A percentile compares a stretch with the other conserved stretches of the same genome.
Evolutionary conservation across 35 echinoderm and acorn worm species (phyloP).

Genomic region (Chiridota heheva): DNA sequence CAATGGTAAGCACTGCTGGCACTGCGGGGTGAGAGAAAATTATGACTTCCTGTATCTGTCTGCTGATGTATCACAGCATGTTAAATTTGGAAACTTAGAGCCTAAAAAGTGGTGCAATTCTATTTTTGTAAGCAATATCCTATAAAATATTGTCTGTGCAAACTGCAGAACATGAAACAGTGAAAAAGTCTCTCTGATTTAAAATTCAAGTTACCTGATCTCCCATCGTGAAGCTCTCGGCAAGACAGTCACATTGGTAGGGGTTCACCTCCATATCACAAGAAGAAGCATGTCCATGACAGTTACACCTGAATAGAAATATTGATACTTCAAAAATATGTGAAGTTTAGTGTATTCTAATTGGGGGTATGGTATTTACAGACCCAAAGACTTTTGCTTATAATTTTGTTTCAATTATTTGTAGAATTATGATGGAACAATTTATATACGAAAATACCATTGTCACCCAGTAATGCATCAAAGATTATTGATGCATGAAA

Average conservation of each 20-base stretch:
- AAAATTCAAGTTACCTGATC: conserved; percentile 68
- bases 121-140: too few relatives aligned
- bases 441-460: too few relatives aligned
- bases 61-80: too few relatives aligned
- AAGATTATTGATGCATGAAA: too few relatives aligned
- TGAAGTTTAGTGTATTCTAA: background rate
- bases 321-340: background rate
- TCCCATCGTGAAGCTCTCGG: conserved; percentile 71
- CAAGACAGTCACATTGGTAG: conserved; percentile 83
- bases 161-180: too few relatives aligned
- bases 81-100: too few relatives aligned
- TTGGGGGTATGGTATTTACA: background rate
- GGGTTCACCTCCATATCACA: conserved; percentile 74
- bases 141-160: too few relatives aligned
- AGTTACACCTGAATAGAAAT: conserved; percentile 65
- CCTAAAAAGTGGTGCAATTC: too few relatives aligned
- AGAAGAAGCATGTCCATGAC: conserved; percentile 75
- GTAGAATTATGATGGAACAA: too few relatives aligned
- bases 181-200: too few relatives aligned
- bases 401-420: conserved; percentile 3
- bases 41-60: too few relatives aligned
- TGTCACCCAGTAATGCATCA: too few relatives aligned
- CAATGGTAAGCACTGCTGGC: conserved; percentile 61
- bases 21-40: conserved; percentile 50
- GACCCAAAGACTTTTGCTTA: background rate